These are phyloP conservation scores for Cochlearius cochlearius DNA, from an alignment of 2,113 vertebrate species.

Conservation along the genomic window DNA sequence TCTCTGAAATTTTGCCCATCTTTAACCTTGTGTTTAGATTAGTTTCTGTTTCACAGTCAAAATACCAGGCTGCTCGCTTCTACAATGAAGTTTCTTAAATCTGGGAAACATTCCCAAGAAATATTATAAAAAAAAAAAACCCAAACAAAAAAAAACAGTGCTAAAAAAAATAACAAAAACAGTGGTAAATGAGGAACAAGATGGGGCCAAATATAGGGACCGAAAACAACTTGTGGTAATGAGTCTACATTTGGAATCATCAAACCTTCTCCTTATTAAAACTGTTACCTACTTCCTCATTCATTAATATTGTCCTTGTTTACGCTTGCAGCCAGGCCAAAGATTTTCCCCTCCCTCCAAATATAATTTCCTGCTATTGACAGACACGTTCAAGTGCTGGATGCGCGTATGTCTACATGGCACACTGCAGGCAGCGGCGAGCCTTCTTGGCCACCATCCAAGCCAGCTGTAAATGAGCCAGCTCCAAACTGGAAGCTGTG, in stretches of 20 bases:
- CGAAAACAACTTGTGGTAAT: not conserved
- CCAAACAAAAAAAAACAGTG: not conserved
- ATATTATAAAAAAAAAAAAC: not conserved
- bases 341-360: conserved; percentile 17
- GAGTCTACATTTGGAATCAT: not conserved
- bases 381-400: conserved; percentile 38
- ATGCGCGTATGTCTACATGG: not conserved
- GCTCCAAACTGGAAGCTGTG: conserved; percentile 66
- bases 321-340: conserved; percentile 7
- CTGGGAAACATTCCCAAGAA: not conserved
- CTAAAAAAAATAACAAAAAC: not conserved
- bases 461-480: conserved; percentile 65
- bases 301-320: conserved; percentile 28
- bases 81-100: not conserved
- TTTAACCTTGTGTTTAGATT: not conserved
- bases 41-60: not conserved
- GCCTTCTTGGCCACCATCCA: conserved; percentile 48
- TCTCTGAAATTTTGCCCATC: not conserved
- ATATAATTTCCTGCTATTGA: conserved; percentile 59
- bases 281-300: conserved; percentile 11
- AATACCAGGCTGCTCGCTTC: not conserved
- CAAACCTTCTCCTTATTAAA: not conserved
- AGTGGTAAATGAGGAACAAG: not conserved
- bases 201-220: not conserved
- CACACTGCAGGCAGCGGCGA: conserved; percentile 42